Conservation (phyloP, 2,888 invertebrate genomes). For the Drosophila helvetica region DNA sequence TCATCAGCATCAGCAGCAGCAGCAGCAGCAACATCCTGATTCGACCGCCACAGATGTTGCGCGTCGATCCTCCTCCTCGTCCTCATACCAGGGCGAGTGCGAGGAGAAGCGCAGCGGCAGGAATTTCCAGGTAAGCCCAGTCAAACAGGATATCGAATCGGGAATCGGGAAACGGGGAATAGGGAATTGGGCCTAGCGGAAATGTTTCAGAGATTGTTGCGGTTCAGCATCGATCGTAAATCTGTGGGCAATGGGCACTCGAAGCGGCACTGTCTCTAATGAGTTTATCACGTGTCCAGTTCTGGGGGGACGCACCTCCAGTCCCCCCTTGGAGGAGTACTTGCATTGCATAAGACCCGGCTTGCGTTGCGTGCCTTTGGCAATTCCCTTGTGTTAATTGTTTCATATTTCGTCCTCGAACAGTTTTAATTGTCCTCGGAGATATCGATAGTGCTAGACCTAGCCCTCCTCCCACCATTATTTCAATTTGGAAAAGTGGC, state of each 20-base stretch:
- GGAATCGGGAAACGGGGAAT: constrained; percentile 14
- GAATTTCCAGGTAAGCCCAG: constrained; percentile 82
- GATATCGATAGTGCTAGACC: constrained; percentile 43
- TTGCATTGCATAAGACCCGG: constrained; percentile 63
- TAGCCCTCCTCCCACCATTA: constrained; percentile 16
- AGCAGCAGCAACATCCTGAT: constrained; percentile 83
- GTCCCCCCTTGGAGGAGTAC: neutral
- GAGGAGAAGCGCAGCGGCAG: constrained; percentile 81
- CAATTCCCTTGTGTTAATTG: constrained; percentile 77
- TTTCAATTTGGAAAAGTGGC: constrained; percentile 76
- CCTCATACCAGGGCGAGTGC: constrained; percentile 74
- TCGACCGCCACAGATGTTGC: constrained; percentile 83
- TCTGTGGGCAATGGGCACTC: constrained; percentile 24
- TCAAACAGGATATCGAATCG: constrained; percentile 44
- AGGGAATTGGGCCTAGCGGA: constrained; percentile 12
- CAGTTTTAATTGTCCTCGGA: constrained; percentile 68
- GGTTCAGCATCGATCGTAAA: constrained; percentile 21
- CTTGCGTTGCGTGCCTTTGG: constrained; percentile 58
- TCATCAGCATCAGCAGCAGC: constrained; percentile 55
- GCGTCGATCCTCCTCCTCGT: constrained; percentile 76
- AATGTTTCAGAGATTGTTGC: constrained; percentile 6
- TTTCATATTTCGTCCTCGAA: constrained; percentile 75
- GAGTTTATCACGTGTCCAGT: constrained; percentile 61
- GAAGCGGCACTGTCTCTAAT: constrained; percentile 50
- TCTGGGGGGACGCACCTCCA: neutral